Evolutionary conservation across 2,888 invertebrate genomes (phyloP).

Genomic region (Achlya flavicornis): DNA sequence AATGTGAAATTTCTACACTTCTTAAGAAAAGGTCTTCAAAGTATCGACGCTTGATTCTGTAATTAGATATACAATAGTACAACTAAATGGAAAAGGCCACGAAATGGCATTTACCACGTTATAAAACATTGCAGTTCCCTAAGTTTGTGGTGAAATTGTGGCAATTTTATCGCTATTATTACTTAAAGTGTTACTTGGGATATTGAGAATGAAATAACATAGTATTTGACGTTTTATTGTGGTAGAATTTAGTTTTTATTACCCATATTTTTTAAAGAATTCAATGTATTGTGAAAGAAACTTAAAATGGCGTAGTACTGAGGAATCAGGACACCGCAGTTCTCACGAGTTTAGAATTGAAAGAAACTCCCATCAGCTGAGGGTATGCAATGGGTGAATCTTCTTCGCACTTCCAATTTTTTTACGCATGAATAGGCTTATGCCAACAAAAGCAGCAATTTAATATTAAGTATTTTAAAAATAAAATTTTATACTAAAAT

Average conservation of each 20-base stretch:
- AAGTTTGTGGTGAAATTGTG: conserved; percentile 12
- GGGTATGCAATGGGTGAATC: no score
- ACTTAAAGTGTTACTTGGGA: conserved; percentile 1
- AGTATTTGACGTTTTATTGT: background rate
- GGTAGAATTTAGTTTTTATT: background rate
- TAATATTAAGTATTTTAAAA: background rate
- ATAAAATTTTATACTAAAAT: no score
- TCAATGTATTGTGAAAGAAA: no score
- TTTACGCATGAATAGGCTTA: background rate
- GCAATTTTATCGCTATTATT: conserved; percentile 7
- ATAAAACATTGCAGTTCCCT: background rate
- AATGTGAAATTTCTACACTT: background rate
- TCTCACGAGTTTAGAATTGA: no score
- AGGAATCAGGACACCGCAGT: no score
- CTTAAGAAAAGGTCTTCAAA: background rate
- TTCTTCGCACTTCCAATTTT: background rate
- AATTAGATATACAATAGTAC: background rate
- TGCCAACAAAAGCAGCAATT: background rate
- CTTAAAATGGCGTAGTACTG: no score
- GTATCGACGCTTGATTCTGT: background rate
- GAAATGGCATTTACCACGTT: conserved; percentile 7
- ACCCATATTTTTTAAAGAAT: background rate
- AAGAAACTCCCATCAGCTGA: no score
- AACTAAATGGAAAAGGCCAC: background rate
- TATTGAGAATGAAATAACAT: background rate